Evolutionary conservation across 2,113 vertebrate genomes (phyloP).

Genomic region (Otis tarda): DNA sequence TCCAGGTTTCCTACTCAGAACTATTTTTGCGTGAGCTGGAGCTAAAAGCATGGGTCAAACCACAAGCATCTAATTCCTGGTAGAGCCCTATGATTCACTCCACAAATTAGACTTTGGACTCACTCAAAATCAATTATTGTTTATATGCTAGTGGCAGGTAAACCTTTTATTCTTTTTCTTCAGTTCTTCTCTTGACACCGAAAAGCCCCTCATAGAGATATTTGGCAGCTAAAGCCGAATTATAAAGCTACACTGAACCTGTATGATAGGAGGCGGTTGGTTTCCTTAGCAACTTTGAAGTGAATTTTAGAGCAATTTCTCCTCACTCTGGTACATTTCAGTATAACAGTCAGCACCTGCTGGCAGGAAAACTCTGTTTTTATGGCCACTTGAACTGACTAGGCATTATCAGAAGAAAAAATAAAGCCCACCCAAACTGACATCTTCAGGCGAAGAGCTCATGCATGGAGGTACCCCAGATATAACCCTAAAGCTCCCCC

Average conservation of each 20-base stretch:
- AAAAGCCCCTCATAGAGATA: background rate
- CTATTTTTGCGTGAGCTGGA: background rate
- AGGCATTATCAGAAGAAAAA: background rate
- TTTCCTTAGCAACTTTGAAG: conserved; percentile 26
- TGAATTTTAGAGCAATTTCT: conserved; percentile 47
- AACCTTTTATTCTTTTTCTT: background rate
- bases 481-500: background rate
- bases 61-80: background rate
- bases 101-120: background rate
- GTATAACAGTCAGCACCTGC: background rate
- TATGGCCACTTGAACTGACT: background rate
- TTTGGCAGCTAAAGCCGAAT: background rate
- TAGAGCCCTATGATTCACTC: background rate
- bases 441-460: background rate
- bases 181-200: background rate
- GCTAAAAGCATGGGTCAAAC: background rate
- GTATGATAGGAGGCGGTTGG: background rate
- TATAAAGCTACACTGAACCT: background rate
- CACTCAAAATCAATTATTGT: background rate
- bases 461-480: background rate
- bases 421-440: background rate
- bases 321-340: conserved; percentile 19
- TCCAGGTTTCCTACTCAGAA: background rate
- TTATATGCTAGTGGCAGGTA: background rate
- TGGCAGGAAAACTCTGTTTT: background rate